Evolutionary conservation across 2,888 invertebrate genomes (phyloP).

Genomic region (Leptinotarsa juncta): DNA sequence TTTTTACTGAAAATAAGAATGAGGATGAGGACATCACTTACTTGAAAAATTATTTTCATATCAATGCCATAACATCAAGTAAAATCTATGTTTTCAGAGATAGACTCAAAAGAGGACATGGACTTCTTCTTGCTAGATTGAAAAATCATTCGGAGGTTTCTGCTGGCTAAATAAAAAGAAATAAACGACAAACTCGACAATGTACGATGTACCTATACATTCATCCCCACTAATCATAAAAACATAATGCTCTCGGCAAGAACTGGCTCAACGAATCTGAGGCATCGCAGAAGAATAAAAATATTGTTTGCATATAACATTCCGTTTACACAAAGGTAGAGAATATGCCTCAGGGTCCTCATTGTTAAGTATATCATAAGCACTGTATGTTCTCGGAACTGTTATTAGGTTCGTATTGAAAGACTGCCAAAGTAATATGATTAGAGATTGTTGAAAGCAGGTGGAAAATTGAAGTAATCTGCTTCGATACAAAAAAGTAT

Average conservation of each 20-base stretch:
- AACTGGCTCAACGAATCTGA: not conserved
- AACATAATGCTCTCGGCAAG: not conserved
- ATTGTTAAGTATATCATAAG: conserved; percentile 8
- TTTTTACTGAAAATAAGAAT: too few species aligned
- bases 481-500: not conserved
- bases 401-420: conserved; percentile 4
- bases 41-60: too few species aligned
- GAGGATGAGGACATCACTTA: too few species aligned
- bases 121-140: too few species aligned
- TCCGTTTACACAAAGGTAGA: conserved; percentile 9
- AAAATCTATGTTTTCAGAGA: too few species aligned
- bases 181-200: too few species aligned
- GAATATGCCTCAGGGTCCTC: not conserved
- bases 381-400: not conserved
- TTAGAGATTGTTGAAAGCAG: not conserved
- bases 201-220: too few species aligned
- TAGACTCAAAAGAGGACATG: too few species aligned
- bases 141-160: too few species aligned
- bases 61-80: too few species aligned
- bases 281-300: not conserved
- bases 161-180: too few species aligned
- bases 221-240: not conserved
- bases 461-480: not conserved
- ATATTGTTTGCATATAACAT: conserved; percentile 10
- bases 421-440: conserved; percentile 3